A percentile compares a stretch with the other conserved stretches of the same genome.
Evolutionary conservation across 2,888 invertebrate species (phyloP).

Genomic region (Hirtodrosophila confusa): DNA sequence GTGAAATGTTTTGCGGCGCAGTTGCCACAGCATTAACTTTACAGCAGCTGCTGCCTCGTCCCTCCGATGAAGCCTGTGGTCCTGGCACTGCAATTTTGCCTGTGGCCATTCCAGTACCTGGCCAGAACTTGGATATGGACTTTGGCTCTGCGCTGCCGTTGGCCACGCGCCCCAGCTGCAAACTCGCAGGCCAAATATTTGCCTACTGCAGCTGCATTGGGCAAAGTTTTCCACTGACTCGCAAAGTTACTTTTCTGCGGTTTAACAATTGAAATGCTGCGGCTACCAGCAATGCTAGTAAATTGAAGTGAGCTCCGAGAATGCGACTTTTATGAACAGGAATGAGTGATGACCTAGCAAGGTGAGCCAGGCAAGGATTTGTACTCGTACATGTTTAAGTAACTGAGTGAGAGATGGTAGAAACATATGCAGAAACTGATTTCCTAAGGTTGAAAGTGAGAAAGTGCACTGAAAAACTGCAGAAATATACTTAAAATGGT

Average conservation of each 20-base stretch:
- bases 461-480: background rate
- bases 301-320: constrained; percentile 31
- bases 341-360: constrained; percentile 28
- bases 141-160: constrained; percentile 36
- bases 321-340: constrained; percentile 3
- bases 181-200: constrained; percentile 71
- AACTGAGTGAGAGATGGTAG: background rate
- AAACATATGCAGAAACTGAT: background rate
- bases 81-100: constrained; percentile 17
- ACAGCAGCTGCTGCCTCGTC: constrained; percentile 10
- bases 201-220: constrained; percentile 50
- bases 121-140: constrained; percentile 9
- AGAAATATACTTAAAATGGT: too few species aligned
- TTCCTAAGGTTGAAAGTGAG: background rate
- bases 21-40: constrained; percentile 58
- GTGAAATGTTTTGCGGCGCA: constrained; percentile 65
- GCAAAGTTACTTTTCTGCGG: constrained; percentile 69
- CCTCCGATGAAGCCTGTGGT: constrained; percentile 27
- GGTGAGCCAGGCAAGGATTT: constrained; percentile 7
- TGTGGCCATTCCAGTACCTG: constrained; percentile 1
- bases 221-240: constrained; percentile 55
- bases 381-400: background rate
- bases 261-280: constrained; percentile 63
- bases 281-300: constrained; percentile 32
- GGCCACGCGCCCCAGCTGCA: constrained; percentile 32